Base-by-base conservation (phyloP, 2,888 invertebrate species). In the Platycnemis pennipes region DNA sequence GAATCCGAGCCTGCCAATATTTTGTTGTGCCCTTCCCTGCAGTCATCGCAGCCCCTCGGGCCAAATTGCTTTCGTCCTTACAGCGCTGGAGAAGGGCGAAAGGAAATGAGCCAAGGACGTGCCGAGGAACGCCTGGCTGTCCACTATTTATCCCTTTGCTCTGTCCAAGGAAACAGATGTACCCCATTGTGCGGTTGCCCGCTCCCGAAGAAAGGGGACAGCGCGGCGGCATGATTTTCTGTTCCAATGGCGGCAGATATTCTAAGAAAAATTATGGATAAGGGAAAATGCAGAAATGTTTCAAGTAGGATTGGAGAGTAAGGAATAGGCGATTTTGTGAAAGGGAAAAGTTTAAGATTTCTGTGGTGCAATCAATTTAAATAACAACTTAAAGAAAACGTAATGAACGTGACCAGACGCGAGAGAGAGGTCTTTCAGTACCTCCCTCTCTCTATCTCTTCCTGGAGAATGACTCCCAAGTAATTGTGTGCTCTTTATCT, bases 101-200 rank as follows among this genome's bases (percentile, higher is more conserved):
- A 63, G 26, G 63, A 63, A 63, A 63, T 63, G 63, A 63, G 63
- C 22, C 63, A 63, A 63, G 63, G 63, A 63, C 63, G 63, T 63
- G 63, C 63, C 22, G n/a, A n/a, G 26, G 63, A 63, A 63, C 22
- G n/a, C n/a, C n/a, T n/a, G n/a, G 53, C 1, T 26, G 63, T 19
- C 63, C 63, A 63, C 63, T 63, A 22, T 63, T 26, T 16, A 22
- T 63, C 26, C n/a, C 26, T 16, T 26, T n/a, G 63, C 26, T n/a
- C 8, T 26, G 19, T 63, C 63, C 19, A n/a, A 63, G 63, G 63
- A 63, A 63, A 63, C 63, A 63, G 63, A 63, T 63, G 63, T 26
- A 63, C 26, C 26, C 63, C n/a, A 63, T 63, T 63, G 63, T 63
- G 63, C 63, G 63, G 63, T 13, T 53, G 53, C 11, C 53, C 53